Percentiles rank a stretch among this genome's conserved stretches.
Evolutionary conservation across 2,888 invertebrate species (phyloP).

Genomic region (Schizaphis graminum): DNA sequence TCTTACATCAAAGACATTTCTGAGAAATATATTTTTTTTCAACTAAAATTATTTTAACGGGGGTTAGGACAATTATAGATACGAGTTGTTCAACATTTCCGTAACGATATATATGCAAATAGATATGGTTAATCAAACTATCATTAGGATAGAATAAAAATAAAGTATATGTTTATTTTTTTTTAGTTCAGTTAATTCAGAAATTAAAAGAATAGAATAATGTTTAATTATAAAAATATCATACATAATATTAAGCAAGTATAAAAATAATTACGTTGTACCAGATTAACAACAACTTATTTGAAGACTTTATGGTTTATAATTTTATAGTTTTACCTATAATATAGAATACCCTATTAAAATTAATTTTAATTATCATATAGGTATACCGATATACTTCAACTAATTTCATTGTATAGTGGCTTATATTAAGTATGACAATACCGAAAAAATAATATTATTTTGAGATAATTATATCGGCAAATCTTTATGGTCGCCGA

Average conservation of each 20-base stretch:
- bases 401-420: neutral
- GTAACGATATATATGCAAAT: neutral
- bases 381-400: neutral
- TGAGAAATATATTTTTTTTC: neutral
- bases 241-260: neutral
- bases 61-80: neutral
- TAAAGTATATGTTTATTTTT: neutral
- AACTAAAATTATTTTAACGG: neutral
- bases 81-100: neutral
- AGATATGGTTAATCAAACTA: neutral
- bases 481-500: slow-evolving; percentile 1
- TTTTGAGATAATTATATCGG: slow-evolving; percentile 13
- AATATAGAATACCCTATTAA: neutral
- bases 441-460: slow-evolving; percentile 13
- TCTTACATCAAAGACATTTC: slow-evolving; percentile 3
- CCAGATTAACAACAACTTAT: neutral
- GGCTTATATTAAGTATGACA: slow-evolving; percentile 8
- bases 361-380: neutral
- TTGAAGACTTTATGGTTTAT: neutral
- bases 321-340: neutral
- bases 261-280: neutral
- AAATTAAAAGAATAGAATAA: neutral
- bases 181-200: neutral
- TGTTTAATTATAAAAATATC: neutral
- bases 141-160: neutral